phyloP scores from a whole-genome alignment of 2,113 vertebrate genomes.

The Chauna torquata region DNA sequence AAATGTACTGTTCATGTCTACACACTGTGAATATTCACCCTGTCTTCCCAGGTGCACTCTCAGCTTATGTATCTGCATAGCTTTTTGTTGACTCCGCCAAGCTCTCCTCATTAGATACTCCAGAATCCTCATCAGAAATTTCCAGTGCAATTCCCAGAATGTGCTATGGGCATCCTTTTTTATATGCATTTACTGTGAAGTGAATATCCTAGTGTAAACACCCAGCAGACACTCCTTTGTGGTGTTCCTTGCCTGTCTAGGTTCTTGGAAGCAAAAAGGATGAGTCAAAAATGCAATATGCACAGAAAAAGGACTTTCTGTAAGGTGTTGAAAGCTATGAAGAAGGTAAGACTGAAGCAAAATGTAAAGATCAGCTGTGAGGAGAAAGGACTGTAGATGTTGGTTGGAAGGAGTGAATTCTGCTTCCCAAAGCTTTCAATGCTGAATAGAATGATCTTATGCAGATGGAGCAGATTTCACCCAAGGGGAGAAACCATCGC shows the following conservation, averaged over 20 bases:
- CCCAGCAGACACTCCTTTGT: not conserved
- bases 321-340: not conserved
- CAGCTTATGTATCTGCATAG: not conserved
- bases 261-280: not conserved
- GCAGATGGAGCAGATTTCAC: conserved; percentile 28
- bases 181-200: not conserved
- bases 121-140: not conserved
- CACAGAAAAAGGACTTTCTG: not conserved
- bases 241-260: not conserved
- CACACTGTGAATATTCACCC: not conserved
- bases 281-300: not conserved
- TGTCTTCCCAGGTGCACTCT: not conserved
- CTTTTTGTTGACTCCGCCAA: not conserved
- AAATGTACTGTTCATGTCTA: not conserved
- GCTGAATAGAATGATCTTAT: not conserved
- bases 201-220: not conserved
- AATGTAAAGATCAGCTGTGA: not conserved
- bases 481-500: not conserved
- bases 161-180: not conserved
- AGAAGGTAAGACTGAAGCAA: not conserved
- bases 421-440: not conserved
- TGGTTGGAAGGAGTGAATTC: not conserved
- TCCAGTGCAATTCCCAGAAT: not conserved
- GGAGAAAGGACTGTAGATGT: not conserved
- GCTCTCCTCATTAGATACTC: not conserved